Conservation (phyloP, 2,113 vertebrate genomes). For the Sitta europaea region DNA sequence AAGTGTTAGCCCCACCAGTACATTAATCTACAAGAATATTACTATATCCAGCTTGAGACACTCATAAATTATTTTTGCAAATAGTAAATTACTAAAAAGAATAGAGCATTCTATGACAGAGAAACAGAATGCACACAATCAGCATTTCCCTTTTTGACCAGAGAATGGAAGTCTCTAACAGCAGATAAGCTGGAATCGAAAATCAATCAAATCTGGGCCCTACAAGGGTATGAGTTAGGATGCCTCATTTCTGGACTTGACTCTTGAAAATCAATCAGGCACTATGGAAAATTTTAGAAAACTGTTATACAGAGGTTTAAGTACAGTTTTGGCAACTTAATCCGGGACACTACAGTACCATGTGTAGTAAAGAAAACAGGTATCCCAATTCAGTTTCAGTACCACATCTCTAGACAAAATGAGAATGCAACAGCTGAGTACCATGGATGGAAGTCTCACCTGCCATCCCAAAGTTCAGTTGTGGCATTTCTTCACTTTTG, state of each 20-base stretch:
- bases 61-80: background rate
- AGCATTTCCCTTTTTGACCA: background rate
- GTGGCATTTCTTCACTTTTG: conserved; percentile 88
- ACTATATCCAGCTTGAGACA: background rate
- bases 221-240: background rate
- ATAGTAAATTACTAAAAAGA: background rate
- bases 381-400: background rate
- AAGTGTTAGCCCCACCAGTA: background rate
- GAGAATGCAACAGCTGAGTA: background rate
- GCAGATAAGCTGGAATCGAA: background rate
- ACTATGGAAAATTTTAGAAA: background rate
- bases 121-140: background rate
- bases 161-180: background rate
- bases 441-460: conserved; percentile 70
- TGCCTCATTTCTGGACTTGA: background rate
- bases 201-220: background rate
- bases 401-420: background rate
- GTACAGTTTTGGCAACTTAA: background rate
- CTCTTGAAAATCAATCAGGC: background rate
- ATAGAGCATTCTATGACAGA: background rate
- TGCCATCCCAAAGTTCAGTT: conserved; percentile 96
- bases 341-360: background rate
- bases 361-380: background rate
- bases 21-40: background rate
- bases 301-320: background rate